phyloP scores from a whole-genome alignment of 2,888 invertebrate genomes.

The Mechanitis messenoides region DNA sequence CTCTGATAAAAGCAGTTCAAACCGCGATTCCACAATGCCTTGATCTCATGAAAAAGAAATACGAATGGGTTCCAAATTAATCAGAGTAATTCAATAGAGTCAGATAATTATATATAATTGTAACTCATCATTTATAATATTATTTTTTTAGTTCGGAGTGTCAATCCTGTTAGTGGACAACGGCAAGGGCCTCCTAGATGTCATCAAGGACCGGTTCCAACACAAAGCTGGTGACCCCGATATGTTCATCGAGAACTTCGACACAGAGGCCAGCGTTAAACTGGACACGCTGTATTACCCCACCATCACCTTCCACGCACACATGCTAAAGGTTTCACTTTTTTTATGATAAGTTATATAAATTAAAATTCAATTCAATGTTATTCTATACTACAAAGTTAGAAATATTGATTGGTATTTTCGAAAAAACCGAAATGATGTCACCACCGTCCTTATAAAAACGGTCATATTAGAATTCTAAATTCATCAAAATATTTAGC shows the following conservation, averaged over 20 bases:
- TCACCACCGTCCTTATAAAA: no score
- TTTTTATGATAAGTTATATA: background rate
- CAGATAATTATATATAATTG: no score
- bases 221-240: constrained; percentile 38
- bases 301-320: constrained; percentile 61
- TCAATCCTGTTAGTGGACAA: constrained; percentile 60
- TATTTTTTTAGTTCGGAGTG: constrained; percentile 55
- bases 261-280: constrained; percentile 58
- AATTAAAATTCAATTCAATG: background rate
- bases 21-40: no score
- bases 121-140: background rate
- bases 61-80: no score
- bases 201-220: constrained; percentile 47
- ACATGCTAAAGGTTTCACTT: constrained; percentile 59
- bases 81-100: no score
- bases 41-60: no score
- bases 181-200: constrained; percentile 64
- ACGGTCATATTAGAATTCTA: no score
- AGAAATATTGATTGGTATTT: no score
- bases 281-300: constrained; percentile 68
- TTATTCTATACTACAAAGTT: no score
- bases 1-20: no score
- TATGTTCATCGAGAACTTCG: constrained; percentile 63
- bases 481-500: no score
- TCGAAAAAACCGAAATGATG: no score